Conservation (phyloP, 2,888 invertebrate genomes). For the Lymantria monacha region DNA sequence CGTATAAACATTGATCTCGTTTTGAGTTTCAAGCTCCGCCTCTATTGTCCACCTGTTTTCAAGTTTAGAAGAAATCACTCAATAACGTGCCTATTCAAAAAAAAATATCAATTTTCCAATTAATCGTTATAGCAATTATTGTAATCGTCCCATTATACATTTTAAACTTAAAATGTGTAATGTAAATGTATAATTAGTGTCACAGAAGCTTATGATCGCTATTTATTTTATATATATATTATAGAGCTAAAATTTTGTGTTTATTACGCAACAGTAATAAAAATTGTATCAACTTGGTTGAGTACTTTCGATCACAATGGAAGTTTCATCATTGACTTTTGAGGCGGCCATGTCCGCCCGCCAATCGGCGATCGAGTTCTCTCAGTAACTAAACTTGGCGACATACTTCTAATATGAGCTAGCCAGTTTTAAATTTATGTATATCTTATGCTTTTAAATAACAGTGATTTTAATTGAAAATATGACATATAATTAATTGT, state of each 20-base stretch:
- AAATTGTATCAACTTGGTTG: conserved; percentile 34
- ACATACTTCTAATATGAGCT: no score
- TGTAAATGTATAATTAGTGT: not conserved
- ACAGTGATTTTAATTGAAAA: no score
- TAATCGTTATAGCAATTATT: conserved; percentile 8
- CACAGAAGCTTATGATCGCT: conserved; percentile 18
- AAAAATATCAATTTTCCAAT: no score
- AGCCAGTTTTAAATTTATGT: no score
- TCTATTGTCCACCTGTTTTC: conserved; percentile 55
- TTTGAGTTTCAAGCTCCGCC: conserved; percentile 42
- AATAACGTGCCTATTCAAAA: conserved; percentile 27
- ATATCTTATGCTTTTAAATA: no score
- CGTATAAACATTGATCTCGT: conserved; percentile 67
- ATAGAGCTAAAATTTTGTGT: conserved; percentile 25
- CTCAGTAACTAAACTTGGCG: not conserved
- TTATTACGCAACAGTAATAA: conserved; percentile 35
- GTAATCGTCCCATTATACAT: not conserved
- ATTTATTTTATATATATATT: no score
- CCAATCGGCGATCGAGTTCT: conserved; percentile 11
- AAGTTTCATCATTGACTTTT: conserved; percentile 38
- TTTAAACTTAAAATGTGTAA: no score
- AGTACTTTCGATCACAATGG: conserved; percentile 39
- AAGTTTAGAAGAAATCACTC: conserved; percentile 39
- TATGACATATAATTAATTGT: no score
- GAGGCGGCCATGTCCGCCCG: conserved; percentile 12